Evolutionary conservation across 1,140 invertebrate genomes (phyloP).

Genomic region (Leucophenga varia): DNA sequence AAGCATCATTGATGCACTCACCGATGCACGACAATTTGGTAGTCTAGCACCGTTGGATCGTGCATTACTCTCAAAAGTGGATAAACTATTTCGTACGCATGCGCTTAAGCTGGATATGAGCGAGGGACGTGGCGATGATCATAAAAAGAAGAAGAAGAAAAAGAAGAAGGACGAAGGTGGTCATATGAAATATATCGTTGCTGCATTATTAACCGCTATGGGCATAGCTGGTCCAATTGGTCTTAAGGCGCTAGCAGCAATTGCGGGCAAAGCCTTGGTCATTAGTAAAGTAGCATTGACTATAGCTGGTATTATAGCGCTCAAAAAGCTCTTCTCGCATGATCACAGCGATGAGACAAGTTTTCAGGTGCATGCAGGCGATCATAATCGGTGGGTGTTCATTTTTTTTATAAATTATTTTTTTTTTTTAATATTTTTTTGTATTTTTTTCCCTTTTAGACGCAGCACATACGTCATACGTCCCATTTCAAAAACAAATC

Average conservation of each 20-base stretch:
- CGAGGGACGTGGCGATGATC: constrained; percentile 24
- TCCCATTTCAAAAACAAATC: constrained; percentile 55
- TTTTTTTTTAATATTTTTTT: constrained; percentile 41
- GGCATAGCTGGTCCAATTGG: constrained; percentile 62
- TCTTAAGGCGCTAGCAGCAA: constrained; percentile 65
- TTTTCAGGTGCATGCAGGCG: constrained; percentile 67
- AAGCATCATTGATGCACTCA: constrained; percentile 33
- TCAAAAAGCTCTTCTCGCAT: constrained; percentile 69
- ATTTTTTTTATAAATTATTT: constrained; percentile 15
- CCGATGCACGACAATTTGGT: constrained; percentile 43
- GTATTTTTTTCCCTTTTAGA: constrained; percentile 55
- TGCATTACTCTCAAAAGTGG: constrained; percentile 41
- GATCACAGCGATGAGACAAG: constrained; percentile 63
- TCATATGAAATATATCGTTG: constrained; percentile 60
- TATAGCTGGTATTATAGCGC: constrained; percentile 67
- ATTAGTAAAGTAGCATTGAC: constrained; percentile 70
- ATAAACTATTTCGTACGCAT: constrained; percentile 48
- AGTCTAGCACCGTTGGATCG: constrained; percentile 40
- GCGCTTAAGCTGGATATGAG: constrained; percentile 40
- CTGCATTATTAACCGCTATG: constrained; percentile 66
- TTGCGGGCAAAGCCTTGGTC: constrained; percentile 68
- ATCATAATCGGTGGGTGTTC: constrained; percentile 61
- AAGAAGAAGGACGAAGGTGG: constrained; percentile 39
- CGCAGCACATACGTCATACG: constrained; percentile 64
- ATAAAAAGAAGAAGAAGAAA: constrained; percentile 29